phyloP scores from a whole-genome alignment of 2,797 vertebrate species.

The Capromys pilorides region DNA sequence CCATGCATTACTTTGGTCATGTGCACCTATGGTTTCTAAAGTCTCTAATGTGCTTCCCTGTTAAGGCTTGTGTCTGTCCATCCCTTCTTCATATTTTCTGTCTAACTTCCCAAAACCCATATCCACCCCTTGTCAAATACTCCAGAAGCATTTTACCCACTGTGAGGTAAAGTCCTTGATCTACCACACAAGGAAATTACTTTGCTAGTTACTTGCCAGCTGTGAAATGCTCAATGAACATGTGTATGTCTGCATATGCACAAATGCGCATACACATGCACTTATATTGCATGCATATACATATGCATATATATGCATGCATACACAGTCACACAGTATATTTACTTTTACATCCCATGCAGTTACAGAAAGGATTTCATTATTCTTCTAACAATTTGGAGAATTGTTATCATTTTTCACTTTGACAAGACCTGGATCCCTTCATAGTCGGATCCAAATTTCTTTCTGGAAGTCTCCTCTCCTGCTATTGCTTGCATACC shows the following conservation, averaged over 20 bases:
- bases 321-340: not conserved
- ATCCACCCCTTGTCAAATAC: not conserved
- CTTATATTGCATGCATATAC: no score
- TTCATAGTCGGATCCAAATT: not conserved
- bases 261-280: not conserved
- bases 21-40: not conserved
- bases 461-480: not conserved
- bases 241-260: not conserved
- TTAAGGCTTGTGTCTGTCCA: not conserved
- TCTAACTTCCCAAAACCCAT: not conserved
- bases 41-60: not conserved
- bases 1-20: not conserved
- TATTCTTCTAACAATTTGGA: not conserved
- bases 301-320: no score
- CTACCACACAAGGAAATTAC: not conserved
- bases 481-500: not conserved
- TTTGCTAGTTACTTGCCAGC: not conserved
- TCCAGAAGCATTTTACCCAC: not conserved
- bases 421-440: not conserved
- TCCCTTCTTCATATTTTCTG: not conserved
- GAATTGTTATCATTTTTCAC: not conserved
- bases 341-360: not conserved
- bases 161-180: not conserved
- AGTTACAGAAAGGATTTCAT: not conserved
- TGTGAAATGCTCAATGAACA: not conserved